phyloP scores from a whole-genome alignment of 2,888 invertebrate genomes.

The Sphinx pinastri region DNA sequence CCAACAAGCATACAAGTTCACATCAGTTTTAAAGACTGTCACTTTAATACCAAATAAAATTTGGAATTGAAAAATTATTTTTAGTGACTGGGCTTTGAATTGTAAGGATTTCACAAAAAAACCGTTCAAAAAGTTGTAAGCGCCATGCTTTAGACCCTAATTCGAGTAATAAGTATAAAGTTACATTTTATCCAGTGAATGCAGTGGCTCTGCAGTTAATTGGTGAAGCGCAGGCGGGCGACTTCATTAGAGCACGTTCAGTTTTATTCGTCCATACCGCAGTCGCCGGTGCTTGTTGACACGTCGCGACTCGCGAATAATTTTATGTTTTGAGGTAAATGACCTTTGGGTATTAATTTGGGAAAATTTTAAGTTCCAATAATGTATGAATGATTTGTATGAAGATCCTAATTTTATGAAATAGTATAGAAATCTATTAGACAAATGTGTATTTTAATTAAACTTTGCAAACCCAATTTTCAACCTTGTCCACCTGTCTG shows the following conservation, averaged over 20 bases:
- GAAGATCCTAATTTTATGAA: no score
- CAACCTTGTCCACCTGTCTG: no score
- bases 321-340: conserved; percentile 15
- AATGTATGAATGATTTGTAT: no score
- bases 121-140: neutral
- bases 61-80: neutral
- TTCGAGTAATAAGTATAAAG: conserved; percentile 7
- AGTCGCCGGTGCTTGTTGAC: conserved; percentile 26
- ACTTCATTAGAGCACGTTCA: conserved; percentile 23
- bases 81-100: no score
- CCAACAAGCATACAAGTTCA: neutral
- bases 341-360: conserved; percentile 1
- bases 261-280: conserved; percentile 23
- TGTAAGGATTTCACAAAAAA: neutral
- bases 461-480: neutral
- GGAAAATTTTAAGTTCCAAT: no score
- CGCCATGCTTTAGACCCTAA: neutral
- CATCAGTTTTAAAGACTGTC: no score
- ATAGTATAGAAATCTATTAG: no score
- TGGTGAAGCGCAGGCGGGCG: conserved; percentile 21
- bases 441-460: neutral
- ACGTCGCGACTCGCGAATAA: conserved; percentile 20
- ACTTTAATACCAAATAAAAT: neutral
- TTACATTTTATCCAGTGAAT: conserved; percentile 4
- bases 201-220: conserved; percentile 17